Percentiles rank a stretch among this genome's conserved stretches.
These are phyloP conservation scores for Chromobotia macracanthus DNA, from an alignment of 2,797 vertebrate species.

Conservation along the genomic window DNA sequence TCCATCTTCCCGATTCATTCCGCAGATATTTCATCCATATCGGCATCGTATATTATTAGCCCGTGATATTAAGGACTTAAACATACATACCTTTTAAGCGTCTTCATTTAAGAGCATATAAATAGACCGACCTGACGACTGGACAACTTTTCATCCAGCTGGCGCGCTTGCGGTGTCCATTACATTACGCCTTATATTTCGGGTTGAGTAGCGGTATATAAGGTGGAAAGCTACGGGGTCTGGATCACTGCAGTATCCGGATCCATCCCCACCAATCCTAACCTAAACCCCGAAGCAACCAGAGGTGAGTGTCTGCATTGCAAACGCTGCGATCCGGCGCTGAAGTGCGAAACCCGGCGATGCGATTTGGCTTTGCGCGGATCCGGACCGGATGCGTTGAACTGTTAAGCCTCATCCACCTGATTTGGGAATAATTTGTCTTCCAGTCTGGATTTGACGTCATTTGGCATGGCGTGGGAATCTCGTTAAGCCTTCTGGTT, in stretches of 20 bases:
- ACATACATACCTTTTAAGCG: constrained; percentile 83
- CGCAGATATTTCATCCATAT: constrained; percentile 69
- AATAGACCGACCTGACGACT: constrained; percentile 84
- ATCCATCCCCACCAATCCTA: constrained; percentile 64
- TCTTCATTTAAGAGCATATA: constrained; percentile 84
- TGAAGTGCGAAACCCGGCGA: too few relatives aligned
- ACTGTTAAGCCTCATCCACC: neutral
- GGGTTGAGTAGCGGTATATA: constrained; percentile 76
- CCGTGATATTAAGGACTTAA: constrained; percentile 81
- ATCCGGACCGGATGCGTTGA: constrained; percentile 12
- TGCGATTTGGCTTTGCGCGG: neutral
- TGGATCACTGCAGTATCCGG: constrained; percentile 77
- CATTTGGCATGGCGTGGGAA: constrained; percentile 21
- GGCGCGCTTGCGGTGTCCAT: constrained; percentile 78
- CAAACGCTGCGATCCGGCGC: too few relatives aligned
- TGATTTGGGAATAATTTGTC: constrained; percentile 40
- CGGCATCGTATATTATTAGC: constrained; percentile 83
- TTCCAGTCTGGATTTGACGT: constrained; percentile 28
- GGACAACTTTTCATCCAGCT: constrained; percentile 78
- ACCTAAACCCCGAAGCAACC: constrained; percentile 67
- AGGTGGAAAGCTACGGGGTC: constrained; percentile 57
- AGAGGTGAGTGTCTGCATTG: constrained; percentile 77
- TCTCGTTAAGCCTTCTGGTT: neutral
- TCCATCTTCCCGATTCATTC: constrained; percentile 48
- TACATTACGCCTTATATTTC: constrained; percentile 84